These are phyloP conservation scores for Threskiornis aethiopicus DNA, from an alignment of 2,797 vertebrate species.

Conservation along the genomic window DNA sequence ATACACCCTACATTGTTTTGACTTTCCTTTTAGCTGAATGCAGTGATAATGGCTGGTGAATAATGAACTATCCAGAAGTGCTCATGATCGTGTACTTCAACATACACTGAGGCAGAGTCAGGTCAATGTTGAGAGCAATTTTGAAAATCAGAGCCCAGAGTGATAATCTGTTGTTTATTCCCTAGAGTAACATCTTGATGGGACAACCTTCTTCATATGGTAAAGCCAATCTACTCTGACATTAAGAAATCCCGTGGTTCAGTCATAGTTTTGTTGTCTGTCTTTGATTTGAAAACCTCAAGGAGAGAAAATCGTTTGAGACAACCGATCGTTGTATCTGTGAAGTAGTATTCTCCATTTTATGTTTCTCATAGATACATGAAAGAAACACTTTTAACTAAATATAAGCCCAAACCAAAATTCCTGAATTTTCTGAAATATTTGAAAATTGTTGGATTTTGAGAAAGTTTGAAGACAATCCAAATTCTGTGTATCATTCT, in stretches of 20 bases:
- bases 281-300: not conserved
- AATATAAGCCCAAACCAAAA: not conserved
- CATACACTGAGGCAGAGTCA: not conserved
- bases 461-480: not conserved
- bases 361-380: not conserved
- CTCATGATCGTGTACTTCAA: not conserved
- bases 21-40: not conserved
- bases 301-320: not conserved
- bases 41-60: not conserved
- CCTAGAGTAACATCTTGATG: not conserved
- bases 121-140: not conserved
- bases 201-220: not conserved
- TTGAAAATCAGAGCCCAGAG: not conserved
- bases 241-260: not conserved
- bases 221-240: not conserved
- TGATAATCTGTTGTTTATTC: not conserved
- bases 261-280: not conserved
- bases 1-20: not conserved
- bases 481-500: not conserved
- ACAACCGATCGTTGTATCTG: accelerated
- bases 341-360: not conserved
- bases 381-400: not conserved
- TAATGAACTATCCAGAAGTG: not conserved
- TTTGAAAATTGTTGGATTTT: not conserved
- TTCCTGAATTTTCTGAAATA: not conserved